These are phyloP conservation scores for Rhincodon typus DNA, from an alignment of 2,797 vertebrate species.

Conservation along the genomic window DNA sequence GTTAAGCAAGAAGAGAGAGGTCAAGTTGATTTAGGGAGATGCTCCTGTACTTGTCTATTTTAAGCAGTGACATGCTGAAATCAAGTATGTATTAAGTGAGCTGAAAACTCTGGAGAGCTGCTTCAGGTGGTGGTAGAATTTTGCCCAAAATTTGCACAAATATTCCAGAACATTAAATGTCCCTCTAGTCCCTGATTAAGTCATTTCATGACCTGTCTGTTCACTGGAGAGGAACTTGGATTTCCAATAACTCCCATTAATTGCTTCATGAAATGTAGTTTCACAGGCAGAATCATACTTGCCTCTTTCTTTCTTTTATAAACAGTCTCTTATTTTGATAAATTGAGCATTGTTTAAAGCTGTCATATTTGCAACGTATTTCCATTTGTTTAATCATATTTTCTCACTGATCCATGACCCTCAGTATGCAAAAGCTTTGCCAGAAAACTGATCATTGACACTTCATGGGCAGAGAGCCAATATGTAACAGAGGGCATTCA, in stretches of 20 bases:
- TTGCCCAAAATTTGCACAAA: not conserved
- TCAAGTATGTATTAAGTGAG: not conserved
- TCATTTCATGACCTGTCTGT: not conserved
- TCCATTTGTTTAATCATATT: constrained; percentile 23
- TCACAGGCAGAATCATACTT: not conserved
- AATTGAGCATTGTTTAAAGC: constrained; percentile 23
- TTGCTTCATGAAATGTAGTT: not conserved
- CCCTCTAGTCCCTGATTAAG: not conserved
- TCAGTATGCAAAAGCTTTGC: not conserved
- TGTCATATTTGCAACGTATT: constrained; percentile 29
- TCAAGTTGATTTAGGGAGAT: not conserved
- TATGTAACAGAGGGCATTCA: constrained; percentile 28
- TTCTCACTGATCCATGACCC: constrained; percentile 25
- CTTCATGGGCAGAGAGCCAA: not conserved
- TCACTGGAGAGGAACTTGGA: not conserved
- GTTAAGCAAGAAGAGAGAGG: not conserved
- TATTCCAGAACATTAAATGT: not conserved
- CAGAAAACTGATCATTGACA: constrained; percentile 19
- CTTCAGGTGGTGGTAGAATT: not conserved
- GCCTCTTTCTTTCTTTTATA: not conserved
- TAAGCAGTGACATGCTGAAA: not conserved
- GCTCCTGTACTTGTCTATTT: not conserved
- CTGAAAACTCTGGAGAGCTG: not conserved
- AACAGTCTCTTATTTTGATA: not conserved
- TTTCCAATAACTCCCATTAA: not conserved